Evolutionary conservation across 2,888 invertebrate genomes (phyloP).

Genomic region (Deilephila porcellus): DNA sequence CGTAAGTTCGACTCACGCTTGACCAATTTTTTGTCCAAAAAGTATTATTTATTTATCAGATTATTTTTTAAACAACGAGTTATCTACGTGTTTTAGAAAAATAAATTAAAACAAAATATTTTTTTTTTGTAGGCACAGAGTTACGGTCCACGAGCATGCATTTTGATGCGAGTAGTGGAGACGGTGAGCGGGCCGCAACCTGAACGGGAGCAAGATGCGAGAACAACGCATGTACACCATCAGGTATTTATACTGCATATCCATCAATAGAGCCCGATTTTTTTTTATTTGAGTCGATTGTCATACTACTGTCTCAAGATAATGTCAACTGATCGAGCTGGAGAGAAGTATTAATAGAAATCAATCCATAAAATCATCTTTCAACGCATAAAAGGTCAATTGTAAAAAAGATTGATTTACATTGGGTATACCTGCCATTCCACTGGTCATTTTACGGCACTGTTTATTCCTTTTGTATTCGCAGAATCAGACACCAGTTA

Average conservation of each 20-base stretch:
- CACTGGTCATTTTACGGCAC: neutral
- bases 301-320: too few relatives aligned
- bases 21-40: too few relatives aligned
- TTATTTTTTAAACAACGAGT: too few relatives aligned
- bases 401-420: neutral
- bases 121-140: conserved; percentile 92
- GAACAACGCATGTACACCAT: conserved; percentile 38
- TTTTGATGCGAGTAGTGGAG: conserved; percentile 98
- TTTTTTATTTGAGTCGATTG: too few relatives aligned
- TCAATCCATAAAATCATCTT: too few relatives aligned
- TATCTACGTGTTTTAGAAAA: too few relatives aligned
- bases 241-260: neutral
- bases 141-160: conserved; percentile 97
- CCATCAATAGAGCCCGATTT: too few relatives aligned
- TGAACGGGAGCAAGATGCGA: conserved; percentile 52
- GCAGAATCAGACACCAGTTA: conserved; percentile 34
- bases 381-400: too few relatives aligned
- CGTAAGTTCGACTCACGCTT: too few relatives aligned
- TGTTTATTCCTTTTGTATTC: neutral
- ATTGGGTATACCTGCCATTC: neutral
- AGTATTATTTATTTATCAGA: too few relatives aligned
- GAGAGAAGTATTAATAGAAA: too few relatives aligned
- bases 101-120: neutral
- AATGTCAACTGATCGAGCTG: too few relatives aligned
- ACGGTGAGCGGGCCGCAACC: conserved; percentile 88